These are phyloP conservation scores for Schmidtea mediterranea DNA, from an alignment of 1,140 invertebrate genomes.

Conservation along the genomic window DNA sequence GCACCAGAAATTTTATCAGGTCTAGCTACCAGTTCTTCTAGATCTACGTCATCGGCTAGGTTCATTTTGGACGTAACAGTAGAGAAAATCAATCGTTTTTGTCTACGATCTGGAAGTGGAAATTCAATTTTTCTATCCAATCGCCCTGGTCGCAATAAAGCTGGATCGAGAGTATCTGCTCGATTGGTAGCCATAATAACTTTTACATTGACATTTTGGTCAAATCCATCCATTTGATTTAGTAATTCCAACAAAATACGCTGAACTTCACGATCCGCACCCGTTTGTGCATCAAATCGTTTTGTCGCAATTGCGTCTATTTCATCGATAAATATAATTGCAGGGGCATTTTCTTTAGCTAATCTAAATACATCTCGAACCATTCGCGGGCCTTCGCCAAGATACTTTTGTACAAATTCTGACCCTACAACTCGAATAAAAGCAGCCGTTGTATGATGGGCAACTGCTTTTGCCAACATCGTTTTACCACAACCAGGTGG, in stretches of 20 bases:
- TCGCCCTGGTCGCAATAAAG: constrained; percentile 72
- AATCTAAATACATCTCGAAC: constrained; percentile 91
- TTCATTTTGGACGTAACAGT: constrained; percentile 97
- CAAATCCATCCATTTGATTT: constrained; percentile 99
- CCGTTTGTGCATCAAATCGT: constrained; percentile 90
- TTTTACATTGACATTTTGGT: constrained; percentile 99
- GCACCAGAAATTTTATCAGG: constrained; percentile 94
- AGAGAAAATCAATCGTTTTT: constrained; percentile 86
- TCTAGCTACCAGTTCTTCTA: constrained; percentile 90
- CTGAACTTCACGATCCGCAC: constrained; percentile 93
- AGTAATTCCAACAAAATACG: constrained; percentile 80
- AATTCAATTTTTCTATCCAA: constrained; percentile 97
- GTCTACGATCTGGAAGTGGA: constrained; percentile 76
- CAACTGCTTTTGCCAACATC: constrained; percentile 95
- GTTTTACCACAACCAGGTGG: constrained; percentile 70
- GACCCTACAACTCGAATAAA: constrained; percentile 95
- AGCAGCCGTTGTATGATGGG: constrained; percentile 79
- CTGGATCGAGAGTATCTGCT: constrained; percentile 89
- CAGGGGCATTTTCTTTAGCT: constrained; percentile 93
- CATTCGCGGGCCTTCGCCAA: constrained; percentile 95
- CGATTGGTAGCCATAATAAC: constrained; percentile 99
- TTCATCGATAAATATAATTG: constrained; percentile 81
- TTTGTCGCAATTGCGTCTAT: constrained; percentile 97
- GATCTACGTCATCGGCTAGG: constrained; percentile 89
- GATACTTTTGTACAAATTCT: constrained; percentile 96